These are phyloP conservation scores for Polylopha cassiicola DNA, from an alignment of 2,888 invertebrate species.

Conservation along the genomic window DNA sequence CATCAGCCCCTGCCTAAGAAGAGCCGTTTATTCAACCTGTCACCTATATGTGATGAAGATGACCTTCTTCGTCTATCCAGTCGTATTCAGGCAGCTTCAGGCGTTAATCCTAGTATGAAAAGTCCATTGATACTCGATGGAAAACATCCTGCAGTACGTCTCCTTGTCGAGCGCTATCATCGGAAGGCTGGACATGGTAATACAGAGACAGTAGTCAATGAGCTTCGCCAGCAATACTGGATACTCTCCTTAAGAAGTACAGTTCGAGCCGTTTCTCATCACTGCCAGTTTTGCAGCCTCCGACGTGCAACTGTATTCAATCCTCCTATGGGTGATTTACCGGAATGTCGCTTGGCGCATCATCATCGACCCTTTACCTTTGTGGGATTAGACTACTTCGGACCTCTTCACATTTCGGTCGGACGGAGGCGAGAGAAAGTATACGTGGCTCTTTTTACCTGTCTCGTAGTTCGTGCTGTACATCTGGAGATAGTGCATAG, in stretches of 20 bases:
- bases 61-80: neutral
- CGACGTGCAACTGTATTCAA: neutral
- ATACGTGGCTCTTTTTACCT: conserved; percentile 1
- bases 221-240: neutral
- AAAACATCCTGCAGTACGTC: conserved; percentile 1
- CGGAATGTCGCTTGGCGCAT: neutral
- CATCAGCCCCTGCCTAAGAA: neutral
- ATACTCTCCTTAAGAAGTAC: neutral
- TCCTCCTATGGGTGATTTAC: conserved; percentile 6
- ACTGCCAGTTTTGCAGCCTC: conserved; percentile 1
- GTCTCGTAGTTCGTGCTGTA: neutral
- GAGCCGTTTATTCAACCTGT: neutral
- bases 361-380: conserved; percentile 4
- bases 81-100: conserved; percentile 1
- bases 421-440: conserved; percentile 5
- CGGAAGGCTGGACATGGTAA: conserved; percentile 1
- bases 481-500: conserved; percentile 1
- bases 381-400: conserved; percentile 15
- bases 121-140: conserved; percentile 3
- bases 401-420: conserved; percentile 8
- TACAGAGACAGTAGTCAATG: neutral
- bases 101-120: neutral
- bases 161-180: neutral
- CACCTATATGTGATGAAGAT: neutral
- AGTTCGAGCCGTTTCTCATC: neutral